Evolutionary conservation across 2,888 invertebrate species (phyloP).

Genomic region (Coremacera marginata): DNA sequence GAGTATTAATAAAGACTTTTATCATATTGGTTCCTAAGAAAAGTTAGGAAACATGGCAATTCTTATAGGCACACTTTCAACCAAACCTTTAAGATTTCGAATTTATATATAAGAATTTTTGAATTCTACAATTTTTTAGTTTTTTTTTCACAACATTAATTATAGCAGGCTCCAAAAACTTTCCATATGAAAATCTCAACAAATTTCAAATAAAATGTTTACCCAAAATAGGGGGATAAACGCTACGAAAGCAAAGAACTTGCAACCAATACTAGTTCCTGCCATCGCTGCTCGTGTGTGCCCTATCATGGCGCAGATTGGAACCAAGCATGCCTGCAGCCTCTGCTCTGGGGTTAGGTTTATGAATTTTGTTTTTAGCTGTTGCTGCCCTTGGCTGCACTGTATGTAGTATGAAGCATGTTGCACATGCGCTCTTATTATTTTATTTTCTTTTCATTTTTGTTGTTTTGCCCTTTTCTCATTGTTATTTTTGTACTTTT

Average conservation of each 20-base stretch:
- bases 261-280: not conserved
- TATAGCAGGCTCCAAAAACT: not conserved
- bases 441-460: slow-evolving; percentile 11
- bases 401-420: slow-evolving; percentile 9
- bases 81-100: too few species aligned
- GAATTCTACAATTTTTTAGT: too few species aligned
- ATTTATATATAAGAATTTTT: too few species aligned
- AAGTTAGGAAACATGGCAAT: too few species aligned
- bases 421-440: slow-evolving; percentile 21
- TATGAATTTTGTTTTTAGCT: slow-evolving; percentile 3
- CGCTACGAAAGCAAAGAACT: not conserved
- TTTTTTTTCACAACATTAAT: too few species aligned
- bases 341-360: not conserved
- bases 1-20: too few species aligned
- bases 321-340: slow-evolving; percentile 6
- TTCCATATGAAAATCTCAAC: not conserved
- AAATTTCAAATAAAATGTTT: not conserved
- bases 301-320: not conserved
- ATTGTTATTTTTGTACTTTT: slow-evolving; percentile 24
- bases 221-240: not conserved
- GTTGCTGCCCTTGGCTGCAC: not conserved
- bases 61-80: too few species aligned
- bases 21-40: too few species aligned
- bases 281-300: not conserved
- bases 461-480: not conserved